phyloP scores from a whole-genome alignment of 2,113 vertebrate genomes.

The Melanerpes aurifrons region DNA sequence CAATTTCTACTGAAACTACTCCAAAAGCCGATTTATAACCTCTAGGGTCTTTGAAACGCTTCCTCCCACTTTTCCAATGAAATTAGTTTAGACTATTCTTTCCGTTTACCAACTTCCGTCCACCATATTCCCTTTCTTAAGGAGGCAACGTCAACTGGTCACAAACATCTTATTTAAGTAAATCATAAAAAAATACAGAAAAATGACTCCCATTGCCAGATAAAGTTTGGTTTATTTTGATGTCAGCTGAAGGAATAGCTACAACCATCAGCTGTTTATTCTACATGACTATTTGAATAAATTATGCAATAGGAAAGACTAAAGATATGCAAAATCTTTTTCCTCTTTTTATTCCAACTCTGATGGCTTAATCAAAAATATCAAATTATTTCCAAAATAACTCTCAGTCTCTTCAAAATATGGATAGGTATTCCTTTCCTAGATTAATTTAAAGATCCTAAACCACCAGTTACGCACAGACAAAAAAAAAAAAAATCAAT shows the following conservation, averaged over 20 bases:
- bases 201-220: neutral
- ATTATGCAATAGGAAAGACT: neutral
- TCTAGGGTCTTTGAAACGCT: no score
- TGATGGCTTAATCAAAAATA: constrained; percentile 6
- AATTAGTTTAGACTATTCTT: no score
- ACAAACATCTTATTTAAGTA: neutral
- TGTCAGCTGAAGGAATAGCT: neutral
- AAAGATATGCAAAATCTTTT: neutral
- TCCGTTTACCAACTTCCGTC: no score
- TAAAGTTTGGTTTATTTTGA: neutral
- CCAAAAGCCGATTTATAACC: no score
- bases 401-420: constrained; percentile 18
- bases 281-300: neutral
- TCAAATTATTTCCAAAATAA: constrained; percentile 45
- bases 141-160: no score
- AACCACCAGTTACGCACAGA: neutral
- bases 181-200: neutral
- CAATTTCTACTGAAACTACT: no score
- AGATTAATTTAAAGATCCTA: constrained; percentile 26
- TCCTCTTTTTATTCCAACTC: neutral
- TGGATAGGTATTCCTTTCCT: constrained; percentile 16
- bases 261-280: neutral
- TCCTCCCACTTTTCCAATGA: no score
- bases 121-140: no score
- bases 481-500: constrained; percentile 32